Conservation (phyloP, 2,888 invertebrate species). For the Parthenolecanium corni region DNA sequence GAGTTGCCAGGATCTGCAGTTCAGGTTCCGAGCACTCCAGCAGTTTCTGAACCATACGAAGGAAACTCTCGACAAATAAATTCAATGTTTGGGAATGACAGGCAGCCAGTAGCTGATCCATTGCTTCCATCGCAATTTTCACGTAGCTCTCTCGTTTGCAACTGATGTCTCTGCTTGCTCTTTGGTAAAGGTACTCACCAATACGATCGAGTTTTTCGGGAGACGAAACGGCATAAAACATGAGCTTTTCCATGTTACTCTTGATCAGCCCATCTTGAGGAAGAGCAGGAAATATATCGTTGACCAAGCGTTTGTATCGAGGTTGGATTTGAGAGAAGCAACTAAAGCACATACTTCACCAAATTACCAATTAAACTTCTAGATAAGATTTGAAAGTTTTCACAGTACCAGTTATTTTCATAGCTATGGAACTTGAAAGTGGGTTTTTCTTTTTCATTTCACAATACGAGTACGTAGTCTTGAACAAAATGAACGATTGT, state of each 20-base stretch:
- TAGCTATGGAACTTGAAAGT: no score
- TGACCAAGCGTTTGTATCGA: constrained; percentile 91
- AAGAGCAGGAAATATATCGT: constrained; percentile 92
- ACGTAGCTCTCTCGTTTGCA: constrained; percentile 74
- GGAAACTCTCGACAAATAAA: constrained; percentile 94
- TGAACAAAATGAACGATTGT: no score
- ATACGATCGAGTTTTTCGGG: constrained; percentile 97
- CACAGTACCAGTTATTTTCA: no score
- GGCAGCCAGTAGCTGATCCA: constrained; percentile 89
- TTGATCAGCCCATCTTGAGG: constrained; percentile 92
- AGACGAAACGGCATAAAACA: constrained; percentile 92
- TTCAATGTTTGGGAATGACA: constrained; percentile 96
- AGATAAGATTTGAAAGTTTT: no score
- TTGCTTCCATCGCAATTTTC: constrained; percentile 94
- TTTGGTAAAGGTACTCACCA: constrained; percentile 90
- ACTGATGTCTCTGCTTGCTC: constrained; percentile 79
- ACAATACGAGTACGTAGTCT: no score
- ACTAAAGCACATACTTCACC: constrained; percentile 24
- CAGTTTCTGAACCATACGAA: constrained; percentile 95
- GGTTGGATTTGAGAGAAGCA: constrained; percentile 42
- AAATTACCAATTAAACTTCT: no score
- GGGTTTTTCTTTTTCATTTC: no score
- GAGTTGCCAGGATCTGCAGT: constrained; percentile 87
- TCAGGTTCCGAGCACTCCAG: constrained; percentile 90
- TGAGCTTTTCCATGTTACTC: constrained; percentile 96